Evolutionary conservation across 2,888 invertebrate genomes (phyloP).

Genomic region (Andrena chrysosceles): DNA sequence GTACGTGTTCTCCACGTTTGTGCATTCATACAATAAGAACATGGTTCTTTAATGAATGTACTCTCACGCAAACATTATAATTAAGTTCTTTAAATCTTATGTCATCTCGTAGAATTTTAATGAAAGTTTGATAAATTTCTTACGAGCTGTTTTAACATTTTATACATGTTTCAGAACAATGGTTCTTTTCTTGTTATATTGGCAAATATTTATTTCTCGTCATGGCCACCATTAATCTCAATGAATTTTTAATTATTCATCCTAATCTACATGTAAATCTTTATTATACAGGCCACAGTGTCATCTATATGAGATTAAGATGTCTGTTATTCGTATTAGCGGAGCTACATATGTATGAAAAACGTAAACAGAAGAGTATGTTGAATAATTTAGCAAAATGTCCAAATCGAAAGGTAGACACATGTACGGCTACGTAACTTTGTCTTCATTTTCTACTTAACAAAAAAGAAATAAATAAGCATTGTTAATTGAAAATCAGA

Average conservation of each 20-base stretch:
- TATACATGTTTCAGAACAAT: constrained; percentile 51
- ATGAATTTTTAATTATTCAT: constrained; percentile 26
- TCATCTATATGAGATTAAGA: background rate
- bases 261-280: background rate
- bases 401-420: constrained; percentile 12
- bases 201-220: constrained; percentile 12
- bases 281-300: background rate
- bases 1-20: background rate
- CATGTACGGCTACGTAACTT: background rate
- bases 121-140: background rate
- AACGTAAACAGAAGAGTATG: background rate
- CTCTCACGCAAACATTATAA: background rate
- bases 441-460: constrained; percentile 14
- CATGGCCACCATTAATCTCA: constrained; percentile 15
- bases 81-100: background rate
- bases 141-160: constrained; percentile 25
- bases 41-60: constrained; percentile 5
- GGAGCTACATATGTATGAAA: background rate
- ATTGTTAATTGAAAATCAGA: background rate
- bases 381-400: constrained; percentile 11
- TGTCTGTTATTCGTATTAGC: background rate
- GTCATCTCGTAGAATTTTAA: no score
- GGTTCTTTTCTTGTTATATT: constrained; percentile 25
- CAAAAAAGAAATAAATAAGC: background rate
- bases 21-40: background rate